Conservation (phyloP, 2,888 invertebrate genomes). For the Hypomecis punctinalis region DNA sequence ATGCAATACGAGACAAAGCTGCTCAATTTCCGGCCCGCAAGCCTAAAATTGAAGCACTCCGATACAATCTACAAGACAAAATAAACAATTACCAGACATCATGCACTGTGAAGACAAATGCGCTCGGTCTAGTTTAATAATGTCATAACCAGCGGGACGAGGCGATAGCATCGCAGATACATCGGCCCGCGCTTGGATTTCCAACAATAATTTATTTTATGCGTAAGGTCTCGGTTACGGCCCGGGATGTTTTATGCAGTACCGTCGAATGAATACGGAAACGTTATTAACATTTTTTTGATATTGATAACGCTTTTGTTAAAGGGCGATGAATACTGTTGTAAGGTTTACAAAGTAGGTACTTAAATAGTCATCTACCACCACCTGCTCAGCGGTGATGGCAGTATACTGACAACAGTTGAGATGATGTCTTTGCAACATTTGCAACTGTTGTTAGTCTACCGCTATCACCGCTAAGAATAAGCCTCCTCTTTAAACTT, state of each 20-base stretch:
- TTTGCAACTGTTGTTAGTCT: too few relatives aligned
- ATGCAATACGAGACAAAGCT: background rate
- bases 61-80: background rate
- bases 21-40: background rate
- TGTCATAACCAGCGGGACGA: slow-evolving; percentile 75
- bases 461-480: too few relatives aligned
- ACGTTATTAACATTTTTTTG: slow-evolving; percentile 54
- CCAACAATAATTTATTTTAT: slow-evolving; percentile 75
- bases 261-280: slow-evolving; percentile 62
- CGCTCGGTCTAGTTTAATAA: slow-evolving; percentile 72
- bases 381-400: too few relatives aligned
- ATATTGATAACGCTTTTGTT: slow-evolving; percentile 41
- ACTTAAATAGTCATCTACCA: too few relatives aligned
- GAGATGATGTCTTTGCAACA: too few relatives aligned
- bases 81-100: background rate
- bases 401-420: too few relatives aligned
- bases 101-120: slow-evolving; percentile 12
- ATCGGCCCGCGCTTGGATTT: slow-evolving; percentile 64
- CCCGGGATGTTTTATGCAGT: slow-evolving; percentile 65
- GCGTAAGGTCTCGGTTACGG: slow-evolving; percentile 66
- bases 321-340: slow-evolving; percentile 31
- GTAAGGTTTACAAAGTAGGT: background rate
- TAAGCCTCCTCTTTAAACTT: too few relatives aligned
- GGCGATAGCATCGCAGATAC: slow-evolving; percentile 74
- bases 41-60: too few relatives aligned